phyloP scores from a whole-genome alignment of 2,113 vertebrate genomes.

The Steatornis caripensis region DNA sequence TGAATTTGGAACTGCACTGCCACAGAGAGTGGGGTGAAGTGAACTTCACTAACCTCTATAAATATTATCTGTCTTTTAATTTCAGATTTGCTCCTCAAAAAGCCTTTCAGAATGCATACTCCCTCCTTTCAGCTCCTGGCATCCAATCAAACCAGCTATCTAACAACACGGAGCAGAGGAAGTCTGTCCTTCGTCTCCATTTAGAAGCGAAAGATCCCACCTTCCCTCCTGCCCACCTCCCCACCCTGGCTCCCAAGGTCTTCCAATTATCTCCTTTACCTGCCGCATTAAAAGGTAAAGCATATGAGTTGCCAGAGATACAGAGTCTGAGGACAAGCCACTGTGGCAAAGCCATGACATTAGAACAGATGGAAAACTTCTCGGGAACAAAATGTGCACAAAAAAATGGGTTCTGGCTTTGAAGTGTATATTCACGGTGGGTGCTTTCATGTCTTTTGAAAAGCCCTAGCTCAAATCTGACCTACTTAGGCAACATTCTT shows the following conservation, averaged over 20 bases:
- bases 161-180: conserved; percentile 8
- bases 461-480: conserved; percentile 75
- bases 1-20: conserved; percentile 46
- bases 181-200: conserved; percentile 13
- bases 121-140: conserved; percentile 31
- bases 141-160: conserved; percentile 55
- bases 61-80: conserved; percentile 40
- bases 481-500: conserved; percentile 78
- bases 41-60: conserved; percentile 44
- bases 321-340: conserved; percentile 71
- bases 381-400: conserved; percentile 76
- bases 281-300: conserved; percentile 60
- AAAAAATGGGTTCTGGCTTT: conserved; percentile 70
- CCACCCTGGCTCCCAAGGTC: conserved; percentile 3
- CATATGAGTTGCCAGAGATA: conserved; percentile 53
- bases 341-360: conserved; percentile 68
- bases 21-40: background rate
- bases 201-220: conserved; percentile 4
- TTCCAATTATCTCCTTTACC: conserved; percentile 69
- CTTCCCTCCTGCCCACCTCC: background rate
- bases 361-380: conserved; percentile 76
- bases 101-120: background rate
- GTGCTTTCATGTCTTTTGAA: conserved; percentile 77
- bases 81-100: conserved; percentile 1
- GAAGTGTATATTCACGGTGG: conserved; percentile 72